Evolutionary conservation across 2,113 vertebrate species (phyloP).

Genomic region (Lipotes vexillifer): DNA sequence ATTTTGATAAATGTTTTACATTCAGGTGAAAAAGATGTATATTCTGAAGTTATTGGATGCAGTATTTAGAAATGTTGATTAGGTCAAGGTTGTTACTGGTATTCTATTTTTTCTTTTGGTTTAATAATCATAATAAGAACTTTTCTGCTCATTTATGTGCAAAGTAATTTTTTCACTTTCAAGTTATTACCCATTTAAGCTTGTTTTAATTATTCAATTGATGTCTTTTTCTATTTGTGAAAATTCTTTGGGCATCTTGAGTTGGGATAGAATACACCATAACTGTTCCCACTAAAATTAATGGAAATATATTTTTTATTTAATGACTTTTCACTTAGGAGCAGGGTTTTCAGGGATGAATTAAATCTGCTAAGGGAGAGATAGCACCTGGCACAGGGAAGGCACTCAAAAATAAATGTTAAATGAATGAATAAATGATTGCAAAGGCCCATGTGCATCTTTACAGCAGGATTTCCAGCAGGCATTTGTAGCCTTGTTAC

Average conservation of each 20-base stretch:
- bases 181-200: background rate
- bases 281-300: background rate
- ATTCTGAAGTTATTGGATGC: background rate
- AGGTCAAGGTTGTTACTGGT: background rate
- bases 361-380: background rate
- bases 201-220: background rate
- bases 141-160: background rate
- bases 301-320: slow-evolving; percentile 2
- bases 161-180: background rate
- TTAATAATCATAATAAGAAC: background rate
- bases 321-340: background rate
- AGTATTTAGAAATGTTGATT: background rate
- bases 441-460: background rate
- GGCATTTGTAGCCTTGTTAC: background rate
- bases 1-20: background rate
- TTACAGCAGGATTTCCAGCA: background rate
- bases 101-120: background rate
- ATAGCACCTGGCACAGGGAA: background rate
- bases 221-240: background rate
- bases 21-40: background rate
- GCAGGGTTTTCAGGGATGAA: background rate
- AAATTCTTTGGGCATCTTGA: background rate
- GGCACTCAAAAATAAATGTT: background rate
- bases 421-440: background rate
- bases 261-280: background rate